Base-by-base conservation (phyloP, 2,888 invertebrate genomes). In the Acleris holmiana region DNA sequence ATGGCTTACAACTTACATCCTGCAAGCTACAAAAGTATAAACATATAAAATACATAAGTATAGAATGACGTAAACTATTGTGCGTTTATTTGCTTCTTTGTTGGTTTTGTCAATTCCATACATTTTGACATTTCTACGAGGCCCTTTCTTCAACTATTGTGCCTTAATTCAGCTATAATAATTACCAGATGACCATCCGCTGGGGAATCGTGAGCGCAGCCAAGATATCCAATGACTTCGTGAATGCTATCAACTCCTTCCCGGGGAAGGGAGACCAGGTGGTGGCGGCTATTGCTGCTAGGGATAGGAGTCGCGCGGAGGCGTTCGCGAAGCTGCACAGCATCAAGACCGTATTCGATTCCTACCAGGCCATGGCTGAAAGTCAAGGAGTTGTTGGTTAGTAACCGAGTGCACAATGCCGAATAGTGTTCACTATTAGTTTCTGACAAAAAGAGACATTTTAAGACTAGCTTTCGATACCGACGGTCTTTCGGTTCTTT, bases 121-220 rank as follows among this genome's bases (percentile, higher is more conserved):
- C 21, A 25, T 4, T 25, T 4, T 6, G 25, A 25, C 25, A 29
- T 29, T 29, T 29, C 35, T 35, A 35, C 13, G 35, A 35, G 13
- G 35, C 4, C 18, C 18, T 19, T 18, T n/a, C n/a, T n/a, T n/a
- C n/a, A n/a, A 10, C 10, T 47, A 10, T 19, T n/a, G n/a, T n/a
- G n/a, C n/a, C n/a, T n/a, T n/a, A 10, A 47, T 10, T 2, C 19
- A 7, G 21, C 3, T 15, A 2, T 48, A 21, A 5, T 21, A 13
- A 48, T 19, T 63, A 73, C 35, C 73, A 91, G 89, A 93, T 92
- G 93, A 74, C 85, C 54, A 69, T 96, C 55, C 94, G 95, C 71
- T 98, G 98, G 98, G 98, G 98, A 65, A 97, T 98, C 67, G 94
- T 94, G 4, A 94, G 96, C 47, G 95, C 96, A 53, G 98, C 97